Evolutionary conservation across 2,888 invertebrate species (phyloP), one percentile per base, ranked within the genome.

Genomic region (Eilema sororculum): DNA sequence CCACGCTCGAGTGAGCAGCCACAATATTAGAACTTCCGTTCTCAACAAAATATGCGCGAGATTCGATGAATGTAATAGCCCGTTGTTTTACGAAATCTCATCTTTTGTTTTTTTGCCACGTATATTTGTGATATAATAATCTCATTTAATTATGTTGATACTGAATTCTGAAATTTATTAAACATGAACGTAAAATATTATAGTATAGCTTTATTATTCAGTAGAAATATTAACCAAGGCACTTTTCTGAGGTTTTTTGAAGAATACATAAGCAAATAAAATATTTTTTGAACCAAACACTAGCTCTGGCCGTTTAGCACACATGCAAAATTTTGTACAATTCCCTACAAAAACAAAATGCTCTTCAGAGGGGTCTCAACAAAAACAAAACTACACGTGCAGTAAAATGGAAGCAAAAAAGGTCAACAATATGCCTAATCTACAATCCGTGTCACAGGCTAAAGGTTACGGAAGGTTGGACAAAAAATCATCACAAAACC

Each of bases 371-470:
- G 84, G 80, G 74, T 74, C 73, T 73, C 73, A 83, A 88, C 90
- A 94, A 93, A 92, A 91, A 86, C 77, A 84, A 86, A 86, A 89
- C 87, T 86, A 91, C 94, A 95, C 93, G 93, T 94, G 95, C 93
- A 92, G 89, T 80, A 83, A 87, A 90, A 90, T 89, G 89, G 86
- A 89, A 87, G 90, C 90, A 94, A 94, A 95, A 92, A 95, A 93
- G 91, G 92, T 94, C 93, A 95, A 95, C 94, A 95, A 94, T 95
- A 94, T 95, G 91, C 93, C 93, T 94, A 95, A 95, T 95, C 93
- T 93, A 94, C 93, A 93, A 95, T 92, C 94, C 94, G 89, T 95
- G 95, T 95, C 95, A 93, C 92, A 94, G 92, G 94, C 93, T 91
- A 95, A 94, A 95, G 95, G 95, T 95, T 95, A 94, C 88, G 90